Percentiles rank a stretch among this genome's conserved stretches.
Evolutionary conservation across 2,797 vertebrate species (phyloP).

Genomic region (Scolopax bukidnonensis): DNA sequence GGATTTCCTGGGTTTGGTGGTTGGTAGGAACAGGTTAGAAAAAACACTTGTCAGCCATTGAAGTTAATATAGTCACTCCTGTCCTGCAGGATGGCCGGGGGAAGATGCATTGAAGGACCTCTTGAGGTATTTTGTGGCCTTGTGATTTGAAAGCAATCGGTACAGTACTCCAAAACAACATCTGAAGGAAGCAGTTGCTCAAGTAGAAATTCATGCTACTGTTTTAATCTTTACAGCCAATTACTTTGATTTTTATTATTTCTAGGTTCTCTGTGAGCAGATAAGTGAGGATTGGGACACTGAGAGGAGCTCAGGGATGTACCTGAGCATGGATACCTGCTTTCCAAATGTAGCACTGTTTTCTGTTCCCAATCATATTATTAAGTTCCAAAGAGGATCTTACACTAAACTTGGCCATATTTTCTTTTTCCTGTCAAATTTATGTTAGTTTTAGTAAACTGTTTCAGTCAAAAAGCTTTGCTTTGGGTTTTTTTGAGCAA

Average conservation of each 20-base stretch:
- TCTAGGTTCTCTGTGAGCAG: neutral
- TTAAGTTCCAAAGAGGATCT: neutral
- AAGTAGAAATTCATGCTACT: neutral
- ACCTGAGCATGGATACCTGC: neutral
- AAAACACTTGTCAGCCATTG: neutral
- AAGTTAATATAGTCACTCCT: neutral
- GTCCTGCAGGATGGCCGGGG: neutral
- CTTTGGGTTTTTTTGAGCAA: neutral
- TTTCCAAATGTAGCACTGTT: neutral
- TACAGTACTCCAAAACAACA: neutral
- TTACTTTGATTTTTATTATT: neutral
- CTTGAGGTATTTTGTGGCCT: neutral
- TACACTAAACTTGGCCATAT: neutral
- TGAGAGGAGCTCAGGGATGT: neutral
- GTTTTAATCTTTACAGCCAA: neutral
- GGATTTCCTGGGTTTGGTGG: neutral
- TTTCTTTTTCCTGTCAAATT: neutral
- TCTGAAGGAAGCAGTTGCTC: neutral
- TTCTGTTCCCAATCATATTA: neutral
- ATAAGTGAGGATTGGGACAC: neutral
- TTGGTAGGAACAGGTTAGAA: neutral
- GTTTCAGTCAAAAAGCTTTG: neutral
- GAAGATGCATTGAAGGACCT: neutral
- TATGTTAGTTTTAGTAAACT: neutral
- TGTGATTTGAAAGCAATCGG: neutral